These are phyloP conservation scores for Megathymus violae DNA, from an alignment of 1,140 invertebrate species.

Conservation along the genomic window DNA sequence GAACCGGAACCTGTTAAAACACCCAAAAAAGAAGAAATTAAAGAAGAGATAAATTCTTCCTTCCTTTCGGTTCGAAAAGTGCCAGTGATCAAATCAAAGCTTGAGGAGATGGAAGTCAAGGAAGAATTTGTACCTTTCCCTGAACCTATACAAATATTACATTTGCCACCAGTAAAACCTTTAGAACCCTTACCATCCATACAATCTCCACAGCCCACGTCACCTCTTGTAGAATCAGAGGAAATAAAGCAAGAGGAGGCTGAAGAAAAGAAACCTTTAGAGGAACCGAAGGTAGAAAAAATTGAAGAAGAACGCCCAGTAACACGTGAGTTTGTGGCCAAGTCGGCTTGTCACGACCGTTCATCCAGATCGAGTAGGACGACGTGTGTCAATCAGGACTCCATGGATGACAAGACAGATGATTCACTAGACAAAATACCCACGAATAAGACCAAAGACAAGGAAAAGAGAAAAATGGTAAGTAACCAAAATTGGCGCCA, in stretches of 20 bases:
- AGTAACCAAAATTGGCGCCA: conserved; percentile 32
- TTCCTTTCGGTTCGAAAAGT: conserved; percentile 6
- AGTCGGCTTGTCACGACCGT: conserved; percentile 74
- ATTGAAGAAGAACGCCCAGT: conserved; percentile 59
- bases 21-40: conserved; percentile 36
- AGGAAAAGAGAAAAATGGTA: conserved; percentile 84
- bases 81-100: conserved; percentile 24
- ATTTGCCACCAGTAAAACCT: conserved; percentile 16
- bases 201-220: background rate
- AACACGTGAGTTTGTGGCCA: conserved; percentile 63
- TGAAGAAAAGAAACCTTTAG: conserved; percentile 51
- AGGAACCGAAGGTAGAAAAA: conserved; percentile 46
- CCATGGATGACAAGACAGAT: conserved; percentile 73
- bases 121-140: conserved; percentile 15
- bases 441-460: conserved; percentile 65
- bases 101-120: conserved; percentile 22
- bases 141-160: conserved; percentile 15
- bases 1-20: conserved; percentile 47
- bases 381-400: conserved; percentile 68
- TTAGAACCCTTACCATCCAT: conserved; percentile 5
- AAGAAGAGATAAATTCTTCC: conserved; percentile 27
- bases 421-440: conserved; percentile 85
- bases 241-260: conserved; percentile 45
- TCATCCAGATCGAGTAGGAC: conserved; percentile 73
- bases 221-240: conserved; percentile 14